Evolutionary conservation across 2,888 invertebrate species (phyloP).

Genomic region (Caenorhabditis japonica): DNA sequence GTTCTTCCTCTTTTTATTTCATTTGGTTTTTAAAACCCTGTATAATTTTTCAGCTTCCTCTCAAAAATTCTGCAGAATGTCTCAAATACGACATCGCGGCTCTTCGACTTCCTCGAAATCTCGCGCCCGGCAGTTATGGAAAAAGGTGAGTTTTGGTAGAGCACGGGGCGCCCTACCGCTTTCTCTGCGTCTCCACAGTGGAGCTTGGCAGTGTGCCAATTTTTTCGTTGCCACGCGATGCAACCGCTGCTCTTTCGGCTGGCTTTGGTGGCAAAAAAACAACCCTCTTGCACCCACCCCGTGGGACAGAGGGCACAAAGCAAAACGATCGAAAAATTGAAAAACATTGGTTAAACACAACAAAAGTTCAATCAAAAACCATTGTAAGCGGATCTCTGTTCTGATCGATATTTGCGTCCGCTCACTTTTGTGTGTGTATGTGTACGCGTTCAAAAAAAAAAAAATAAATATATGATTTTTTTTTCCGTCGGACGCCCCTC

Average conservation of each 20-base stretch:
- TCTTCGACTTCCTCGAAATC: constrained; percentile 41
- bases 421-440: not conserved
- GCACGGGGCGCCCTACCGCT: not conserved
- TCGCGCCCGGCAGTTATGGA: constrained; percentile 34
- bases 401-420: no score
- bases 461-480: not conserved
- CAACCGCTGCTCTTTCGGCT: no score
- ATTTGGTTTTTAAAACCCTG: not conserved
- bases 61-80: constrained; percentile 13
- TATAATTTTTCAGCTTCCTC: no score
- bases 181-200: no score
- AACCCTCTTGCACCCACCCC: constrained; percentile 18
- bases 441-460: not conserved
- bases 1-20: not conserved
- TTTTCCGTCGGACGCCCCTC: no score
- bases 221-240: not conserved
- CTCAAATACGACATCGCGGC: constrained; percentile 18
- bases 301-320: no score
- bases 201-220: not conserved
- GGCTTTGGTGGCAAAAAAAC: no score
- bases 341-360: no score
- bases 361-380: constrained; percentile 46
- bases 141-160: constrained; percentile 31
- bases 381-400: no score
- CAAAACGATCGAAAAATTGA: not conserved